Percentiles rank a stretch among this genome's conserved stretches.
These are phyloP conservation scores for Oceanodroma leucorhoa DNA, from an alignment of 2,797 vertebrate genomes.

Conservation along the genomic window DNA sequence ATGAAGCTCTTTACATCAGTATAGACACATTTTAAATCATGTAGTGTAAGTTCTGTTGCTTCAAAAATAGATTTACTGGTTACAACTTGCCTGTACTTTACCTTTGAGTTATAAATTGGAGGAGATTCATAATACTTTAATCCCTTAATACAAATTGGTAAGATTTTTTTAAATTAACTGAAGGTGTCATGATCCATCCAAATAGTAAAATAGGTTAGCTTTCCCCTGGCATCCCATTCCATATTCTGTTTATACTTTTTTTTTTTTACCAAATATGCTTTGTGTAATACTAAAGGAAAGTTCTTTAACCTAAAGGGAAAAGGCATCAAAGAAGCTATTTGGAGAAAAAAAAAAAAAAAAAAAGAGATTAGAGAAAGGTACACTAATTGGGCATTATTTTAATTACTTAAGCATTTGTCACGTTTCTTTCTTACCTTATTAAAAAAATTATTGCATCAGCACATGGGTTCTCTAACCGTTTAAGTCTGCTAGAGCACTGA, in stretches of 20 bases:
- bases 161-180: background rate
- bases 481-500: background rate
- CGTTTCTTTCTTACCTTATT: background rate
- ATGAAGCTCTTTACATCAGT: background rate
- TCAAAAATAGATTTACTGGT: background rate
- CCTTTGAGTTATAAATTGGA: background rate
- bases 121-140: background rate
- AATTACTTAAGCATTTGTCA: background rate
- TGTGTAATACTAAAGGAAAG: background rate
- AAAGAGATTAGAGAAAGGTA: background rate
- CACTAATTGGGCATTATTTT: conserved; percentile 15
- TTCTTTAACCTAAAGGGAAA: conserved; percentile 19
- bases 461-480: background rate
- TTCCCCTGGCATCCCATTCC: background rate
- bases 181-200: background rate
- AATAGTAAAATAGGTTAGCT: conserved; percentile 15
- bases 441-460: background rate
- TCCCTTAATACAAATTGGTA: background rate
- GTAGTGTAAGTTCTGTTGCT: background rate
- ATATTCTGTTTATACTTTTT: conserved; percentile 27
- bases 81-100: background rate
- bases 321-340: background rate
- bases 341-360: background rate
- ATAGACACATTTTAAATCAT: background rate
- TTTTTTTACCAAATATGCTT: background rate